These are phyloP conservation scores for Edolisoma coerulescens DNA, from an alignment of 2,113 vertebrate species.

Conservation along the genomic window DNA sequence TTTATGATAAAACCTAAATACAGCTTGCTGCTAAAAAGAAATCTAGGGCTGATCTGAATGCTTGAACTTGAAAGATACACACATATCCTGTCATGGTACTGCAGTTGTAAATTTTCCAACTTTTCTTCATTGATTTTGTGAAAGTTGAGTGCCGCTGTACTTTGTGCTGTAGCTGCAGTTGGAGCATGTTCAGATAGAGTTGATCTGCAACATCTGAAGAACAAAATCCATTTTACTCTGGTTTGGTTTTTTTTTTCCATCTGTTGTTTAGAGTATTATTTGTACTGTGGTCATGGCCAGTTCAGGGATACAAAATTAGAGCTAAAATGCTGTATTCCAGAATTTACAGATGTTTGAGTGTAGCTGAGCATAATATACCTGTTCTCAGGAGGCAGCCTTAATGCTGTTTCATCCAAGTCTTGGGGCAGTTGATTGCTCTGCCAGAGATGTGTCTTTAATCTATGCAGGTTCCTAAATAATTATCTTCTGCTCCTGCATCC, in stretches of 20 bases:
- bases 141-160: neutral
- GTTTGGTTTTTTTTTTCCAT: neutral
- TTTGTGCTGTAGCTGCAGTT: neutral
- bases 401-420: neutral
- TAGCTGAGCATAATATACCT: neutral
- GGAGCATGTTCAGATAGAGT: neutral
- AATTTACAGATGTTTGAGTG: neutral
- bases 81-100: neutral
- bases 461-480: neutral
- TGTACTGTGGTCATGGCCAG: neutral
- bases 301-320: neutral
- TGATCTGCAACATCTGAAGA: neutral
- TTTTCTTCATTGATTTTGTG: neutral
- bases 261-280: neutral
- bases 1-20: neutral
- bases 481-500: neutral
- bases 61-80: neutral
- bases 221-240: neutral
- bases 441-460: neutral
- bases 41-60: neutral
- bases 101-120: neutral
- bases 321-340: neutral
- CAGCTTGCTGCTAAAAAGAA: neutral
- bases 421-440: neutral
- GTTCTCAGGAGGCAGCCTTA: neutral